Evolutionary conservation across 2,888 invertebrate species (phyloP).

Genomic region (Endotricha flammealis): DNA sequence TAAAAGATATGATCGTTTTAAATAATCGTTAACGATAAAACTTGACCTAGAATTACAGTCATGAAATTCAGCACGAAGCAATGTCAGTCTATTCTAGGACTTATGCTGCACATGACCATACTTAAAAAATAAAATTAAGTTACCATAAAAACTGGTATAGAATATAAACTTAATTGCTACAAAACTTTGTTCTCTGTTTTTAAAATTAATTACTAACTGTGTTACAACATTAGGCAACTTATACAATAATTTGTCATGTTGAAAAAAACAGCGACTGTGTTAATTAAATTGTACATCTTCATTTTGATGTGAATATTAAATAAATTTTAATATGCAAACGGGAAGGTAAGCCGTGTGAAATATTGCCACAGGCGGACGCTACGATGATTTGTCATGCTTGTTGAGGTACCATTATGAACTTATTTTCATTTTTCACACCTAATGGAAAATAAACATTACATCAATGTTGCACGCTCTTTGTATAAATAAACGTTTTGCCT

Average conservation of each 20-base stretch:
- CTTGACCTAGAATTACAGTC: too few relatives aligned
- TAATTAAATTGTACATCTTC: slow-evolving; percentile 26
- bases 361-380: slow-evolving; percentile 42
- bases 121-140: too few relatives aligned
- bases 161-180: too few relatives aligned
- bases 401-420: slow-evolving; percentile 37
- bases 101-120: too few relatives aligned
- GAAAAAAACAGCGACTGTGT: not conserved
- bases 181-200: too few relatives aligned
- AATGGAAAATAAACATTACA: slow-evolving; percentile 36
- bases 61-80: too few relatives aligned
- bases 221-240: too few relatives aligned
- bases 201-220: too few relatives aligned
- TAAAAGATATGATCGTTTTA: too few relatives aligned
- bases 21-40: too few relatives aligned
- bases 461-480: slow-evolving; percentile 13
- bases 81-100: too few relatives aligned
- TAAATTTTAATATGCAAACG: slow-evolving; percentile 60
- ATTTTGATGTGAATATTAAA: slow-evolving; percentile 56
- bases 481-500: not conserved
- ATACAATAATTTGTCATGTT: not conserved
- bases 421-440: slow-evolving; percentile 38
- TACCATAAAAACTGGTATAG: too few relatives aligned
- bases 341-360: slow-evolving; percentile 45
- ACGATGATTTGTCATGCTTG: slow-evolving; percentile 46